Evolutionary conservation across 2,797 vertebrate species (phyloP), one percentile per base, ranked within the genome.

Genomic region (Podarcis lilfordi): DNA sequence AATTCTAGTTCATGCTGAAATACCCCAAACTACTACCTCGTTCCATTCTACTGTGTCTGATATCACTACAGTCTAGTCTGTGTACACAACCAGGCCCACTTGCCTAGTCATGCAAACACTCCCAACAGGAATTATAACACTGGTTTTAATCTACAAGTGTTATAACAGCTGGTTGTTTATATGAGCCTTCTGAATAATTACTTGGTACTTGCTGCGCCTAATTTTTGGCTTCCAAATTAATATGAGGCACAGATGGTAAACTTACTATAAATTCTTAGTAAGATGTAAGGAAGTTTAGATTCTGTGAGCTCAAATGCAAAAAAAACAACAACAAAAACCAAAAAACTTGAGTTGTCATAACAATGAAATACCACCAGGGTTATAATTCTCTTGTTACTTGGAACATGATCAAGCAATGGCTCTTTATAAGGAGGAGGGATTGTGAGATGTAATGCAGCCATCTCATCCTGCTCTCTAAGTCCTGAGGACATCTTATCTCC

Each of bases 181-280:
- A 86, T 37, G 50, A 86, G 45, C 32, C 15, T 86, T 72, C 35
- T 61, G 68, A 86, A 86, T 72, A 80, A 86, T 71, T 86, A 76
- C 45, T 80, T 86, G 35, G 50, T 37, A 29, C 68, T 86, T 86
- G 80, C 43, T 27, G 21, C 21, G 4, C 37, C 45, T 86, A 55
- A 72, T 37, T 55, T 79, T 80, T 50, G 66, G 35, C 66, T 59
- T 79, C 66, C 23, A 80, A 71, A 86, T 86, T 69, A 71, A 55
- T 55, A 72, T 71, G 55, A 50, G 11, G 45, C n/a, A 69, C 45
- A 37, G 43, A 80, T 80, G 66, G 66, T 86, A 71, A 55, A 71
- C 17, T 21, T 32, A 69, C 68, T 79, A 27, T 45, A 71, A 71
- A 84, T 55, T 84, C n/a, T 84, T 84, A 55, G 68, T 45, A 55